A percentile compares a stretch with the other conserved stretches of the same genome.
These are phyloP conservation scores for Danaus melanippus DNA, from an alignment of 1,140 invertebrate species.

Conservation along the genomic window DNA sequence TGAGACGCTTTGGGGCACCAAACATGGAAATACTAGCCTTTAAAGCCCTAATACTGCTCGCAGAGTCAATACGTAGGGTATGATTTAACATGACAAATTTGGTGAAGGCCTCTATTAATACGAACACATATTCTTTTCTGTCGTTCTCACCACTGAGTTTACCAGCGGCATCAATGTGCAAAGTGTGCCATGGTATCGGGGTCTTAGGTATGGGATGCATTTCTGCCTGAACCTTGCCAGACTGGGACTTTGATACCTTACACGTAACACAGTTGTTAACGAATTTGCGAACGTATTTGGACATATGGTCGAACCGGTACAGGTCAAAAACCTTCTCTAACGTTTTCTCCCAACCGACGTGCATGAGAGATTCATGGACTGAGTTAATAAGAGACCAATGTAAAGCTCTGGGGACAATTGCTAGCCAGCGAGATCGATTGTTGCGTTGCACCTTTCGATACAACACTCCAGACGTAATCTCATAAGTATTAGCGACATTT, in stretches of 20 bases:
- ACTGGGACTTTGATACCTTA: slow-evolving; percentile 17
- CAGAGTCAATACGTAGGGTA: slow-evolving; percentile 16
- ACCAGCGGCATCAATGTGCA: slow-evolving; percentile 18
- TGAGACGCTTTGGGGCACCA: slow-evolving; percentile 28
- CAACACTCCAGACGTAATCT: slow-evolving; percentile 14
- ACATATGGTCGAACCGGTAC: slow-evolving; percentile 27
- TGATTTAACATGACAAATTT: slow-evolving; percentile 19
- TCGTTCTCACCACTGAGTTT: slow-evolving; percentile 20
- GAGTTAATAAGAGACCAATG: slow-evolving; percentile 32
- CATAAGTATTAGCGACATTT: slow-evolving; percentile 20
- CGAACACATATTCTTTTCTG: slow-evolving; percentile 12
- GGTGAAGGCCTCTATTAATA: slow-evolving; percentile 19
- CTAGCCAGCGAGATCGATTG: background rate
- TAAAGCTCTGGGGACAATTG: slow-evolving; percentile 2
- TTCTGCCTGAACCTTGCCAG: slow-evolving; percentile 12
- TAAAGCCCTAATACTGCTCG: slow-evolving; percentile 10
- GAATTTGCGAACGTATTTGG: slow-evolving; percentile 20
- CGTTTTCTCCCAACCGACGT: slow-evolving; percentile 30
- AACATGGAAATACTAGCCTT: slow-evolving; percentile 20
- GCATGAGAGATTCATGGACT: slow-evolving; percentile 32
- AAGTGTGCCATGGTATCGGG: slow-evolving; percentile 16
- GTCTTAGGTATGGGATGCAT: slow-evolving; percentile 20
- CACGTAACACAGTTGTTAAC: slow-evolving; percentile 23
- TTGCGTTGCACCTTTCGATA: slow-evolving; percentile 22
- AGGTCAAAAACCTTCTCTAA: slow-evolving; percentile 22